These are phyloP conservation scores for Plagodis pulveraria DNA, from an alignment of 2,888 invertebrate species.

Conservation along the genomic window DNA sequence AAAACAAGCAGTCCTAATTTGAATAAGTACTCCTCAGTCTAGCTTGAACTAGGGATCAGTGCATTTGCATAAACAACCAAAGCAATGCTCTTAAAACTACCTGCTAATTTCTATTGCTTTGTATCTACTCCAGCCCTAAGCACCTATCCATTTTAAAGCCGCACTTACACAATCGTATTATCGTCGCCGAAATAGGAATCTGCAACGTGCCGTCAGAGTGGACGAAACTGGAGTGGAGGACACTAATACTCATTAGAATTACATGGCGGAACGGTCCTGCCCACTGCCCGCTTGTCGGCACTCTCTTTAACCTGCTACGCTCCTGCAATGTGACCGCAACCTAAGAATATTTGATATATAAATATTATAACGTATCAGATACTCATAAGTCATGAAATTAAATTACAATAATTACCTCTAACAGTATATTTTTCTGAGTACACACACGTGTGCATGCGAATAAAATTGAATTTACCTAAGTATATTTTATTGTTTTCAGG, in stretches of 20 bases:
- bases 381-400: too few relatives aligned
- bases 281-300: conserved; percentile 26
- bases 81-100: conserved; percentile 32
- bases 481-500: too few relatives aligned
- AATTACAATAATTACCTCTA: too few relatives aligned
- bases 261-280: conserved; percentile 73
- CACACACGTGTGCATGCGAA: too few relatives aligned
- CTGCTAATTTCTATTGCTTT: conserved; percentile 37
- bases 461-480: too few relatives aligned
- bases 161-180: conserved; percentile 55
- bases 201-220: conserved; percentile 51
- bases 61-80: conserved; percentile 33
- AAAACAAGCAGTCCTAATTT: too few relatives aligned
- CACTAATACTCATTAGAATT: conserved; percentile 84
- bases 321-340: conserved; percentile 19
- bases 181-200: conserved; percentile 53
- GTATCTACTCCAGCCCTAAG: conserved; percentile 33
- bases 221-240: conserved; percentile 62
- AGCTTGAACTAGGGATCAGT: neutral
- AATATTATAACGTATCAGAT: too few relatives aligned
- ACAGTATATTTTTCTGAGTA: too few relatives aligned
- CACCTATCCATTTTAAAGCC: conserved; percentile 40
- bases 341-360: too few relatives aligned
- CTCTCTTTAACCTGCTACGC: conserved; percentile 17
- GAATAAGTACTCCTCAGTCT: neutral